phyloP scores from a whole-genome alignment of 2,888 invertebrate species.

The Leptinotarsa tumamoca region DNA sequence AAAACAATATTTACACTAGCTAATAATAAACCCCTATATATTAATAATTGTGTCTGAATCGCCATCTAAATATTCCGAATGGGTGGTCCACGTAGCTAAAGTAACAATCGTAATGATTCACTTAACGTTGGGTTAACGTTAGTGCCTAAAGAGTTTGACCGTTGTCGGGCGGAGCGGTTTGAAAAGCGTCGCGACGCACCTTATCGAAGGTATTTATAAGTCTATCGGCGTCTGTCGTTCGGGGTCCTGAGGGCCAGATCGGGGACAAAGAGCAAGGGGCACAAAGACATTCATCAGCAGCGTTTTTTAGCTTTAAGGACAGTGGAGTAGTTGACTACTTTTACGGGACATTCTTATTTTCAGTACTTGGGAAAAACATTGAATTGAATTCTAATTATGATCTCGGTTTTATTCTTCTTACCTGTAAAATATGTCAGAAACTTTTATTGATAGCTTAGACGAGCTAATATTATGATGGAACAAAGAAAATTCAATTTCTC shows the following conservation, averaged over 20 bases:
- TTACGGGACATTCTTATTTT: neutral
- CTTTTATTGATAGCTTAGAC: too few species aligned
- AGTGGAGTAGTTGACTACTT: neutral
- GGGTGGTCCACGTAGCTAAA: conserved; percentile 34
- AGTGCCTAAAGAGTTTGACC: conserved; percentile 33
- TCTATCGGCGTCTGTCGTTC: conserved; percentile 39
- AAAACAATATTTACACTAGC: conserved; percentile 27
- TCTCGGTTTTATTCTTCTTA: too few species aligned
- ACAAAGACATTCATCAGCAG: conserved; percentile 36
- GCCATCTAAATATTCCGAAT: conserved; percentile 23
- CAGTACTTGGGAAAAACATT: too few species aligned
- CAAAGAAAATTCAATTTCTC: too few species aligned
- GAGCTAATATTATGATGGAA: too few species aligned
- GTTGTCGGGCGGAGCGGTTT: conserved; percentile 18
- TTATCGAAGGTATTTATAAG: conserved; percentile 43
- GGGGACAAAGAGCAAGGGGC: conserved; percentile 27
- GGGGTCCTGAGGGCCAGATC: conserved; percentile 29
- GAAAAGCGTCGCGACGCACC: conserved; percentile 36
- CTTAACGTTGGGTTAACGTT: conserved; percentile 22
- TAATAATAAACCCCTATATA: conserved; percentile 25
- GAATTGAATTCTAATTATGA: too few species aligned
- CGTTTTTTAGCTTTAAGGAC: conserved; percentile 3
- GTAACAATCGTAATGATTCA: conserved; percentile 37
- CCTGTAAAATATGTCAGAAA: too few species aligned
- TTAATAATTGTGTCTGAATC: conserved; percentile 25